A percentile compares a stretch with the other conserved stretches of the same genome.
phyloP scores from a whole-genome alignment of 2,797 vertebrate genomes.

The Malacoraja senta region DNA sequence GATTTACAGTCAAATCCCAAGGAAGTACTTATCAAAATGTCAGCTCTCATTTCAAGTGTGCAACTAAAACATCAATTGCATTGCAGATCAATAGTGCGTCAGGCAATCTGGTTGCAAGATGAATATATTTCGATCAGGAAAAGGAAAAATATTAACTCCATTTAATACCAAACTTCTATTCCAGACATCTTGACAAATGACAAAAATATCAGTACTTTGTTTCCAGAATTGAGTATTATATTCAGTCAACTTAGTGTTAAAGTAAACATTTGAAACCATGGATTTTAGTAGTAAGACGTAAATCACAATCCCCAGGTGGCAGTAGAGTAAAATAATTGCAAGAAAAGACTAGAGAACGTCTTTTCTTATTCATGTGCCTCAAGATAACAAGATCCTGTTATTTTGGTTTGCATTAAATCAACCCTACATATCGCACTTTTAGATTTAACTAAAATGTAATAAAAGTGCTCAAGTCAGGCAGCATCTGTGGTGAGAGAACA shows the following conservation, averaged over 20 bases:
- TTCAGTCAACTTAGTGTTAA: background rate
- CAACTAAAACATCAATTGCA: background rate
- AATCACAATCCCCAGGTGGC: background rate
- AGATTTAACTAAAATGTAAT: no score
- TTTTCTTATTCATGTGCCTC: no score
- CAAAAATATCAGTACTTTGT: slow-evolving; percentile 1
- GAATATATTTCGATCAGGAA: background rate
- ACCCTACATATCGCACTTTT: background rate
- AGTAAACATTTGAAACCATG: background rate
- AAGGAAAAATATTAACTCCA: background rate
- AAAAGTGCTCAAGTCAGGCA: no score
- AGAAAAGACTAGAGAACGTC: background rate
- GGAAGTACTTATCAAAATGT: background rate
- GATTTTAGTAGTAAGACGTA: background rate
- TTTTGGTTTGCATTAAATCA: background rate
- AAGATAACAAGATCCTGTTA: background rate
- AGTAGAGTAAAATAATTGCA: background rate
- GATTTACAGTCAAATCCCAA: background rate
- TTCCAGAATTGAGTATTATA: background rate
- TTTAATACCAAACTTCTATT: background rate
- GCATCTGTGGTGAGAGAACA: no score
- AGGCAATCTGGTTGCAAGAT: background rate
- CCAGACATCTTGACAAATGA: background rate
- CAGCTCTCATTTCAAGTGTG: background rate
- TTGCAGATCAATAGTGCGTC: background rate